Percentiles rank a stretch among this genome's conserved stretches.
Evolutionary conservation across 2,797 vertebrate species (phyloP).

Genomic region (Salmo trutta): DNA sequence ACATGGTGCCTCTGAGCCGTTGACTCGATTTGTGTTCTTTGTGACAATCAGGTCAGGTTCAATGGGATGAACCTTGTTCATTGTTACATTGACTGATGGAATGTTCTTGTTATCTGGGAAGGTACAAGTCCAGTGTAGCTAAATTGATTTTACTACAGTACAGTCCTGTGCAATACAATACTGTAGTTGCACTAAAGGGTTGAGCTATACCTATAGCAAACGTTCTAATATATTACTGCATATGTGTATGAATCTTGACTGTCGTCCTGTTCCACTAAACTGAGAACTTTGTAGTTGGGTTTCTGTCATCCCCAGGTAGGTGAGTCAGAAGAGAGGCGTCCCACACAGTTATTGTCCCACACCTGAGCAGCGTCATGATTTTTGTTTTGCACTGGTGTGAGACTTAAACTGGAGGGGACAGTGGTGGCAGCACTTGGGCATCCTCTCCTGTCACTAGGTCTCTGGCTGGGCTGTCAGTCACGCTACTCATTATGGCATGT

Average conservation of each 20-base stretch:
- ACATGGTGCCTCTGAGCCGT: neutral
- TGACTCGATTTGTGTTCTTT: neutral
- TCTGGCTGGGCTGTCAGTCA: constrained; percentile 17
- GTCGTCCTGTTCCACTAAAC: neutral
- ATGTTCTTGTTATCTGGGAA: neutral
- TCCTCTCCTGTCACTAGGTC: constrained; percentile 31
- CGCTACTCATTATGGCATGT: neutral
- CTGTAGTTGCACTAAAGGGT: neutral
- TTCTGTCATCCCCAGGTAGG: neutral
- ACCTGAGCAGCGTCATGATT: constrained; percentile 82
- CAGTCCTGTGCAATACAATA: neutral
- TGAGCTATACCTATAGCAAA: neutral
- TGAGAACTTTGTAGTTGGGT: neutral
- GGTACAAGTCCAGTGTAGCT: neutral
- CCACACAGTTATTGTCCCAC: constrained; percentile 82
- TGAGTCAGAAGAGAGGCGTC: constrained; percentile 52
- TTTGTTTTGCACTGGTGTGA: constrained; percentile 89
- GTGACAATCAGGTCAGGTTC: neutral
- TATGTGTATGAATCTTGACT: neutral
- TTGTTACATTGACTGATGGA: neutral
- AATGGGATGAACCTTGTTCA: neutral
- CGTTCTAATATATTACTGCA: neutral
- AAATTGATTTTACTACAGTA: neutral
- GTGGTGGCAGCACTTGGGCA: constrained; percentile 34
- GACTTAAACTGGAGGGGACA: constrained; percentile 82